Evolutionary conservation across 30 jellyfish, hydroid and myxozoan genomes (phyloP).

Genomic region (Hydractinia symbiolongicarpus): DNA sequence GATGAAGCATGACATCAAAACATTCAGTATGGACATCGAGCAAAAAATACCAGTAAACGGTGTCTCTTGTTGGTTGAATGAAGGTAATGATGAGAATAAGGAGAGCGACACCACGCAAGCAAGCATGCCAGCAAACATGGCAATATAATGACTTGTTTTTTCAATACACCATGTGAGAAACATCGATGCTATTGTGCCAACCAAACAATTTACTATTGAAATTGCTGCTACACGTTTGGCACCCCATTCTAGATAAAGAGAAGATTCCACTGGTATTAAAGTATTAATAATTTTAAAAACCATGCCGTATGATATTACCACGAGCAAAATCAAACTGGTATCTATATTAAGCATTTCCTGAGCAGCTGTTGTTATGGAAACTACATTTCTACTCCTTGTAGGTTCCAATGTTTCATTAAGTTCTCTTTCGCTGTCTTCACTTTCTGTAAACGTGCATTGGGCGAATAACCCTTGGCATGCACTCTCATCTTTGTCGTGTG

Average conservation of each 20-base stretch:
- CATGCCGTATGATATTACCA: background rate
- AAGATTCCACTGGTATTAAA: slow-evolving; percentile 4
- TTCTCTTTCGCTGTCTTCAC: background rate
- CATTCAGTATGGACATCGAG: background rate
- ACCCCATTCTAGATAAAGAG: background rate
- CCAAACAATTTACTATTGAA: background rate
- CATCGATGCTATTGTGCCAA: background rate
- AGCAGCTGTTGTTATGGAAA: background rate
- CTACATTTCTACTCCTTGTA: background rate
- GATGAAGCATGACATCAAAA: background rate
- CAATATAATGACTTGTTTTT: background rate
- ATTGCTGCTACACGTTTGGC: background rate
- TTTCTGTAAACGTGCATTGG: no score
- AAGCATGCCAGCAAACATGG: background rate
- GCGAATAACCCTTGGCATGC: background rate
- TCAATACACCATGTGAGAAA: background rate
- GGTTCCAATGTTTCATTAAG: background rate
- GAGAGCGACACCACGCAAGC: background rate
- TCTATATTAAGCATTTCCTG: background rate
- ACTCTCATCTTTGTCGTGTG: background rate
- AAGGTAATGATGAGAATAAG: background rate
- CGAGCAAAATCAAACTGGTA: background rate
- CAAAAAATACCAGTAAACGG: background rate
- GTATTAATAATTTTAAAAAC: background rate
- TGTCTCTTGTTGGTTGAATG: background rate